Percentiles rank a stretch among this genome's conserved stretches.
phyloP scores from a whole-genome alignment of 2,888 invertebrate genomes.

The Cryptocheilus praepositus region DNA sequence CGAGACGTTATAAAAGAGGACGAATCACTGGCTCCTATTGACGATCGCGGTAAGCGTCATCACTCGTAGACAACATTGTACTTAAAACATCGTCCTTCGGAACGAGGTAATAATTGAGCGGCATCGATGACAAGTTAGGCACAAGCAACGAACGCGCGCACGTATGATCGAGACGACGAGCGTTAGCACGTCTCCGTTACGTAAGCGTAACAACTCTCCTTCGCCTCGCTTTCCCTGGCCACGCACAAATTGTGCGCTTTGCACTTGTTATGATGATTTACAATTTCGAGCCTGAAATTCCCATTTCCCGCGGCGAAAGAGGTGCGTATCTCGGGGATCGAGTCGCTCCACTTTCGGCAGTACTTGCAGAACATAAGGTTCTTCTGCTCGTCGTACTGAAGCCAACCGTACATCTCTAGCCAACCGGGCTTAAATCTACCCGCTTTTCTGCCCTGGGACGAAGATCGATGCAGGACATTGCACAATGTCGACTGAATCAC shows the following conservation, averaged over 20 bases:
- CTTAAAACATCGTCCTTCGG: background rate
- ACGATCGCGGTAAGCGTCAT: no score
- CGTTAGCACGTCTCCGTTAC: conserved; percentile 38
- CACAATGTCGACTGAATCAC: conserved; percentile 65
- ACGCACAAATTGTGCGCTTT: conserved; percentile 85
- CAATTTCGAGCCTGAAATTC: conserved; percentile 86
- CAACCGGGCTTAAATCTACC: conserved; percentile 83
- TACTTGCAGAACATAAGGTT: conserved; percentile 86
- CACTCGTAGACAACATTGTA: conserved; percentile 3
- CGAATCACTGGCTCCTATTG: no score
- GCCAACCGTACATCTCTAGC: conserved; percentile 84
- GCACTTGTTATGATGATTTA: conserved; percentile 87
- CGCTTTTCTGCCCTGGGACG: conserved; percentile 75
- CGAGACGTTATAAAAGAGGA: no score
- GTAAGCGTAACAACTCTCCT: conserved; percentile 31
- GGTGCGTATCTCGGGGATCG: conserved; percentile 83
- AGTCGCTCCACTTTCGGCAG: conserved; percentile 84
- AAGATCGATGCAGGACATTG: conserved; percentile 49
- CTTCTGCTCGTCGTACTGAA: conserved; percentile 81
- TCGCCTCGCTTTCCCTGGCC: conserved; percentile 73
- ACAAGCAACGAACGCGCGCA: background rate
- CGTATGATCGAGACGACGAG: no score
- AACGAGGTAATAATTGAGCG: conserved; percentile 24
- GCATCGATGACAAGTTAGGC: conserved; percentile 21
- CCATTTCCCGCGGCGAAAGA: conserved; percentile 87